Evolutionary conservation across 2,797 vertebrate species (phyloP).

Genomic region (Silurus aristotelis): DNA sequence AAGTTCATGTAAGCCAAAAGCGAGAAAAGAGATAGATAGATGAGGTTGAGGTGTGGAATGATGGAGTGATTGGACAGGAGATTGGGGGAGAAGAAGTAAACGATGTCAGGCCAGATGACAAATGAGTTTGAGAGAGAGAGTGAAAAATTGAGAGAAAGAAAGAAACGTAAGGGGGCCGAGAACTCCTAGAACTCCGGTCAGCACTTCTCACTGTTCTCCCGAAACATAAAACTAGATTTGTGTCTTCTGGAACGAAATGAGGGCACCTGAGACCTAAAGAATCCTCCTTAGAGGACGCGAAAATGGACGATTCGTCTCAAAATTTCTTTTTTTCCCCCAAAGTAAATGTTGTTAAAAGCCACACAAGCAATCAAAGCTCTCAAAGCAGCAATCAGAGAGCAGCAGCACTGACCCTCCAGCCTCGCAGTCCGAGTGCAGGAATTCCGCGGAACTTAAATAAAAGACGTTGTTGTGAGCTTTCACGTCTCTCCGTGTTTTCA

Average conservation of each 20-base stretch:
- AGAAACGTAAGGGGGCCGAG: no score
- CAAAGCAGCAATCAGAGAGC: neutral
- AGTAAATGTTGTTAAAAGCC: neutral
- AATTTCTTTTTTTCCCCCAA: neutral
- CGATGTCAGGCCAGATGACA: neutral
- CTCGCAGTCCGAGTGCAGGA: neutral
- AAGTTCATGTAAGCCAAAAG: neutral
- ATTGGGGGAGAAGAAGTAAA: neutral
- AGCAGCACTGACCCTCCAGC: neutral
- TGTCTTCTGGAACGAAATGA: neutral
- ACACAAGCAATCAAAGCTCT: neutral
- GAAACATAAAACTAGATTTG: neutral
- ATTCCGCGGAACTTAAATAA: neutral
- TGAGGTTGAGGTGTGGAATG: conserved; percentile 9
- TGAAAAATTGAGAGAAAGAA: neutral
- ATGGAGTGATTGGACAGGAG: conserved; percentile 12
- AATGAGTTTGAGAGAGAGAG: neutral
- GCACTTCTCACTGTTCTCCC: neutral
- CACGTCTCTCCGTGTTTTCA: neutral
- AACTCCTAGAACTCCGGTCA: neutral
- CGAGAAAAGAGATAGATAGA: neutral
- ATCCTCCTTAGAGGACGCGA: neutral
- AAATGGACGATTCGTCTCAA: neutral
- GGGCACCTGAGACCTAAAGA: neutral
- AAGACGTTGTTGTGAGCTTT: neutral